Conservation (phyloP, 2,113 vertebrate species). For the Megaceryle maxima region DNA sequence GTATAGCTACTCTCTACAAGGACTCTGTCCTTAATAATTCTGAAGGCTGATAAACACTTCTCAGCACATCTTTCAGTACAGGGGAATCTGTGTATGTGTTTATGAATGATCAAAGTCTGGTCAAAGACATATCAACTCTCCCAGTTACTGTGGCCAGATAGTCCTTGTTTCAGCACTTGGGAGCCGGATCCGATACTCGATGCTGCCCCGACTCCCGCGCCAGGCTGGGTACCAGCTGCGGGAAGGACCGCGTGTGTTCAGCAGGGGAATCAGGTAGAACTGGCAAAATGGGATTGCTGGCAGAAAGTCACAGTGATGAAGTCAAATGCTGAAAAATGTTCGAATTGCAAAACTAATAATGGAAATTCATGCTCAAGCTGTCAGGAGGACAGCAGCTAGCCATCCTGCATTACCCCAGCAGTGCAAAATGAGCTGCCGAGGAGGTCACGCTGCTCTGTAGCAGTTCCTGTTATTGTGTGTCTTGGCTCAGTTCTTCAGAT, state of each 20-base stretch:
- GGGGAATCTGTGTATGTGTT: neutral
- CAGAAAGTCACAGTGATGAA: neutral
- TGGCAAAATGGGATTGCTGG: neutral
- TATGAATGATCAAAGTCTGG: neutral
- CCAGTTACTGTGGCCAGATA: neutral
- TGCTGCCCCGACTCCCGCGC: neutral
- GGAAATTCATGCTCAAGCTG: slow-evolving; percentile 32
- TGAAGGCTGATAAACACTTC: neutral
- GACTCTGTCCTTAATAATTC: neutral
- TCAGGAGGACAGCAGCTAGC: neutral
- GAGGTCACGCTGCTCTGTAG: neutral
- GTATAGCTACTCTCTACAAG: neutral
- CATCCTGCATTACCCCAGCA: neutral
- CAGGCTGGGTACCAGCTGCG: neutral
- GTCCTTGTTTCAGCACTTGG: neutral
- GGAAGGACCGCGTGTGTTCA: neutral
- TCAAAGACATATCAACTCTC: neutral
- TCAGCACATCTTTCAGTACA: neutral
- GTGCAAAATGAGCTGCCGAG: neutral
- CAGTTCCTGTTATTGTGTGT: neutral
- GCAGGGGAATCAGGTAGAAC: neutral
- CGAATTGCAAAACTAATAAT: slow-evolving; percentile 62
- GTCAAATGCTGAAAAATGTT: slow-evolving; percentile 32
- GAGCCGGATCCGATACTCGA: slow-evolving; percentile 47
- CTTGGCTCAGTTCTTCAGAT: neutral